Conservation (phyloP, 1,140 invertebrate genomes). For the Caenorhabditis briggsae region DNA sequence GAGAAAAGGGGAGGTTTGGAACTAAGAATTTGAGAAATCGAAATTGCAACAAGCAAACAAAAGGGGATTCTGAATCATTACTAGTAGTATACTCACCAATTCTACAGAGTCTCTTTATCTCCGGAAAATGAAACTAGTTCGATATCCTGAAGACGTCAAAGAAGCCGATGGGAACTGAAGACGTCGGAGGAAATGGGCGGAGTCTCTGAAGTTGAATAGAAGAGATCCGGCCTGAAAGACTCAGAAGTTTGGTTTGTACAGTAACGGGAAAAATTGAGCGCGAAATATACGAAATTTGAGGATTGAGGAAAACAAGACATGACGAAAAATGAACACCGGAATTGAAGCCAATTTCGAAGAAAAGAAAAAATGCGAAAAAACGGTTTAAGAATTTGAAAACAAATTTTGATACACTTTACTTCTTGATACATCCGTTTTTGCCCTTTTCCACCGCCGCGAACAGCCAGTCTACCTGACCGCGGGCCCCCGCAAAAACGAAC, state of each 20-base stretch:
- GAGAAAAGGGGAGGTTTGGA: neutral
- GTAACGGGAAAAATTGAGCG: neutral
- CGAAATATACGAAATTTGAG: neutral
- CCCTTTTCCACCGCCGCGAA: too few species aligned
- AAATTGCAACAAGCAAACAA: neutral
- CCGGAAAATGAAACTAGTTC: conserved; percentile 15
- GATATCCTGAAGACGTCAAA: neutral
- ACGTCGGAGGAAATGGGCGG: neutral
- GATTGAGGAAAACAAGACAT: too few species aligned
- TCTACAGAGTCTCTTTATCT: neutral
- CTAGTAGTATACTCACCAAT: neutral
- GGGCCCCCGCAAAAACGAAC: neutral
- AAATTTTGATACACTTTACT: too few species aligned
- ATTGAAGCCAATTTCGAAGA: conserved; percentile 39
- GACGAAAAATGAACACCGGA: conserved; percentile 3
- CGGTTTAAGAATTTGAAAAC: too few species aligned
- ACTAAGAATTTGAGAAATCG: neutral
- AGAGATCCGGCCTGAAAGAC: neutral
- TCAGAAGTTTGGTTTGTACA: neutral
- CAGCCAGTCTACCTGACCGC: too few species aligned
- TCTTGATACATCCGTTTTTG: too few species aligned
- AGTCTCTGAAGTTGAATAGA: neutral
- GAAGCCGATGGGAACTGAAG: conserved; percentile 5
- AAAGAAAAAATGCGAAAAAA: too few species aligned
- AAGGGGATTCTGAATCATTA: neutral